Conservation (phyloP, 2,888 invertebrate species). For the Drosophila sordidula region DNA sequence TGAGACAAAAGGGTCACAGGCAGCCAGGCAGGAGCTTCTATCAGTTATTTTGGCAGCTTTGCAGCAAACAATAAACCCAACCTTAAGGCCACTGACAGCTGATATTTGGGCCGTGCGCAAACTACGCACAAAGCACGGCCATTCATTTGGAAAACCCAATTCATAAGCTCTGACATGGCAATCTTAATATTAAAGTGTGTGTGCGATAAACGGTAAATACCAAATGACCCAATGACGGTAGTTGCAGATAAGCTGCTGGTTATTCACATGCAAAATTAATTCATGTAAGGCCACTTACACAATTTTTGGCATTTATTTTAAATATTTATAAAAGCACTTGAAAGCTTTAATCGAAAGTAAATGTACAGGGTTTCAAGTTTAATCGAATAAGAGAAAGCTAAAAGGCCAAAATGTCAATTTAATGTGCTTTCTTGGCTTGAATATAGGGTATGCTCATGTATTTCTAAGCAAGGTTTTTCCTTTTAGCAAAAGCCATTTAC, state of each 20-base stretch:
- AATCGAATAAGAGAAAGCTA: no score
- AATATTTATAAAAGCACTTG: no score
- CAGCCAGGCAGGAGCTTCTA: conserved; percentile 17
- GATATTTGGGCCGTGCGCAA: conserved; percentile 53
- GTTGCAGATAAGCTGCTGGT: conserved; percentile 5
- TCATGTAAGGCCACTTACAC: no score
- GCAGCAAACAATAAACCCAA: conserved; percentile 67
- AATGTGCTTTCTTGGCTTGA: neutral
- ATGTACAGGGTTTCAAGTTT: no score
- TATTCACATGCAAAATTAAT: no score
- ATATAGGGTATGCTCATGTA: no score
- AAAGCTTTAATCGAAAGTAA: no score
- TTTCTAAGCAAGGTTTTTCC: no score
- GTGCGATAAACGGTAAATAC: conserved; percentile 13
- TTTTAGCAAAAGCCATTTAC: no score
- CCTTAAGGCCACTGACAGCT: conserved; percentile 73
- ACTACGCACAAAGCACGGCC: conserved; percentile 25
- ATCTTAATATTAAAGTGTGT: conserved; percentile 29
- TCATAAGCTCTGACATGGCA: conserved; percentile 56
- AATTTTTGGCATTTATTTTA: no score
- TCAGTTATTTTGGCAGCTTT: conserved; percentile 60
- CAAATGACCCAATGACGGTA: conserved; percentile 3
- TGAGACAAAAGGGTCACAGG: conserved; percentile 46
- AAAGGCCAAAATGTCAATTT: no score
- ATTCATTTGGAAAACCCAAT: conserved; percentile 61